Evolutionary conservation across 2,888 invertebrate species (phyloP).

Genomic region (Oscheius myriophilus): DNA sequence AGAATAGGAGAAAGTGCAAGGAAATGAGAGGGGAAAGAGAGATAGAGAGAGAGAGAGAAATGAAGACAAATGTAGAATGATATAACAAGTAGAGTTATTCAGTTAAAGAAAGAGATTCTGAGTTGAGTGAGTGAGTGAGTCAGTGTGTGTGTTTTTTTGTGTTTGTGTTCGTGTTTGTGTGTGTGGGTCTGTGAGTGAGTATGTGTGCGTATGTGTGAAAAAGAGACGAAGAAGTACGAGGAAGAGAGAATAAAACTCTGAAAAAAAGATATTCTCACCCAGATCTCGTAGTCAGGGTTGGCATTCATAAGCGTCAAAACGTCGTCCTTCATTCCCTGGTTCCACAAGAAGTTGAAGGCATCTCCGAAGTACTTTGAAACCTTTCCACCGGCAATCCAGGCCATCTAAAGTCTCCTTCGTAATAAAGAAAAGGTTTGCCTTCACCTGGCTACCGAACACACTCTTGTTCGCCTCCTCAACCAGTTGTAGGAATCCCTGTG

Average conservation of each 20-base stretch:
- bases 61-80: too few species aligned
- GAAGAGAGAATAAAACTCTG: neutral
- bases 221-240: too few species aligned
- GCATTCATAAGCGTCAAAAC: slow-evolving; percentile 40
- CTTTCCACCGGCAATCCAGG: slow-evolving; percentile 21
- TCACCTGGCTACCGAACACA: slow-evolving; percentile 34
- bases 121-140: too few species aligned
- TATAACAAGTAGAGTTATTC: too few species aligned
- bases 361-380: slow-evolving; percentile 62
- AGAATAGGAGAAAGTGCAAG: too few species aligned
- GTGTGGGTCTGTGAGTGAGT: too few species aligned
- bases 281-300: slow-evolving; percentile 56
- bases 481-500: slow-evolving; percentile 52
- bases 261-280: slow-evolving; percentile 34
- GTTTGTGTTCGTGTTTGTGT: too few species aligned
- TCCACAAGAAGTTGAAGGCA: slow-evolving; percentile 60
- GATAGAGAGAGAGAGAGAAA: too few species aligned
- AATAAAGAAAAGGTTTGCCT: neutral
- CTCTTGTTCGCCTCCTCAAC: slow-evolving; percentile 53
- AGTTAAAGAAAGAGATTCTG: too few species aligned
- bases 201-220: too few species aligned
- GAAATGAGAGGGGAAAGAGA: too few species aligned
- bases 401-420: neutral
- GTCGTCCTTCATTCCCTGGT: slow-evolving; percentile 56
- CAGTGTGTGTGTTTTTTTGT: too few species aligned